A percentile compares a stretch with the other conserved stretches of the same genome.
These are phyloP conservation scores for Nixonia krombeini DNA, from an alignment of 1,140 invertebrate species.

Conservation along the genomic window DNA sequence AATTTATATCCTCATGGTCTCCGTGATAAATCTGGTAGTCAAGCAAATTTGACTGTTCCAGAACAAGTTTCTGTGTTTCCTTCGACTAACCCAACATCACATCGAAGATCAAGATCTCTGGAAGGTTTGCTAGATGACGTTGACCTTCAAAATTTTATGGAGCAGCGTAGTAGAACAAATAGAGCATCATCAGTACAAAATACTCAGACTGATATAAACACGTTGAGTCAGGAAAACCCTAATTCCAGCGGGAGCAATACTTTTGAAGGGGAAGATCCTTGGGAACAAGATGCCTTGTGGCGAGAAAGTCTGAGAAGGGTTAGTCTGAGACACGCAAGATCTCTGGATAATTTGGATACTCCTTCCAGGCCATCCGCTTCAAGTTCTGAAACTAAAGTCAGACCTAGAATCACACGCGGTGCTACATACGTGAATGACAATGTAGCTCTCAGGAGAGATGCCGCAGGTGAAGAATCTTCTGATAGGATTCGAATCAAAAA, in stretches of 20 bases:
- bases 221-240: neutral
- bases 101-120: slow-evolving; percentile 74
- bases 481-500: slow-evolving; percentile 44
- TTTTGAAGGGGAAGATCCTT: slow-evolving; percentile 77
- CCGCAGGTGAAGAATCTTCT: slow-evolving; percentile 5
- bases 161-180: slow-evolving; percentile 52
- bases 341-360: slow-evolving; percentile 83
- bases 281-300: slow-evolving; percentile 88
- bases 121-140: slow-evolving; percentile 77
- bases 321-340: slow-evolving; percentile 84
- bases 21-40: slow-evolving; percentile 61
- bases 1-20: slow-evolving; percentile 72
- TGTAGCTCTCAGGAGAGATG: slow-evolving; percentile 55
- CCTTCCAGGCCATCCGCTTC: slow-evolving; percentile 19
- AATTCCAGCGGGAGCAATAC: slow-evolving; percentile 3
- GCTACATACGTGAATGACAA: slow-evolving; percentile 84
- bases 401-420: slow-evolving; percentile 74
- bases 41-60: slow-evolving; percentile 3
- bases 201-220: neutral
- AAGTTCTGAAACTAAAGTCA: slow-evolving; percentile 19
- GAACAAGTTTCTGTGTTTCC: slow-evolving; percentile 20
- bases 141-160: slow-evolving; percentile 61
- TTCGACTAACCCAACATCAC: slow-evolving; percentile 43
- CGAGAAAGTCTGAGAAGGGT: slow-evolving; percentile 83
- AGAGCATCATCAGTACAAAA: slow-evolving; percentile 10